These are phyloP conservation scores for Chloroceryle amazona DNA, from an alignment of 2,797 vertebrate species.

Conservation along the genomic window DNA sequence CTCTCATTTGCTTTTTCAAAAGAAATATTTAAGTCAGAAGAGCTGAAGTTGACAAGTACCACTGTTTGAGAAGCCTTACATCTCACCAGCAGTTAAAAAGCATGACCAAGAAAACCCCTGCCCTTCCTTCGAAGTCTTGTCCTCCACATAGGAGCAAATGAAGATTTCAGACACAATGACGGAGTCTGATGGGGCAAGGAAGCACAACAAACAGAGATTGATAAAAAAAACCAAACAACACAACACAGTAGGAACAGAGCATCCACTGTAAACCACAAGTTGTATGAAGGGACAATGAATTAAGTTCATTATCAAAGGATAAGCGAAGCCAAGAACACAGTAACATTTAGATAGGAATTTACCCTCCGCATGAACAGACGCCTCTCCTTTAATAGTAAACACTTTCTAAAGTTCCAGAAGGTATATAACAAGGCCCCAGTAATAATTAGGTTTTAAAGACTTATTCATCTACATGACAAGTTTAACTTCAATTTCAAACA, in stretches of 20 bases:
- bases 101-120: not conserved
- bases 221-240: not conserved
- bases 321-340: not conserved
- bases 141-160: accelerated
- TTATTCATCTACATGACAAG: conserved; percentile 46
- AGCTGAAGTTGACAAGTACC: not conserved
- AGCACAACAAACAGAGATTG: not conserved
- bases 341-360: conserved; percentile 42
- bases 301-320: not conserved
- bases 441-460: conserved; percentile 43
- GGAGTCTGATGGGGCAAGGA: not conserved
- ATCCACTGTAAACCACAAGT: not conserved
- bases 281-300: not conserved
- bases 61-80: not conserved
- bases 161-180: not conserved
- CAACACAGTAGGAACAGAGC: not conserved
- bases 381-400: conserved; percentile 15
- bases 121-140: not conserved
- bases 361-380: not conserved
- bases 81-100: not conserved
- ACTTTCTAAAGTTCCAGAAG: conserved; percentile 55
- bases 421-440: not conserved
- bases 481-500: conserved; percentile 61
- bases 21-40: not conserved
- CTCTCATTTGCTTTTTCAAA: not conserved